Evolutionary conservation across 2,113 vertebrate genomes (phyloP), one percentile per base, ranked within the genome.

Genomic region (Uria lomvia): DNA sequence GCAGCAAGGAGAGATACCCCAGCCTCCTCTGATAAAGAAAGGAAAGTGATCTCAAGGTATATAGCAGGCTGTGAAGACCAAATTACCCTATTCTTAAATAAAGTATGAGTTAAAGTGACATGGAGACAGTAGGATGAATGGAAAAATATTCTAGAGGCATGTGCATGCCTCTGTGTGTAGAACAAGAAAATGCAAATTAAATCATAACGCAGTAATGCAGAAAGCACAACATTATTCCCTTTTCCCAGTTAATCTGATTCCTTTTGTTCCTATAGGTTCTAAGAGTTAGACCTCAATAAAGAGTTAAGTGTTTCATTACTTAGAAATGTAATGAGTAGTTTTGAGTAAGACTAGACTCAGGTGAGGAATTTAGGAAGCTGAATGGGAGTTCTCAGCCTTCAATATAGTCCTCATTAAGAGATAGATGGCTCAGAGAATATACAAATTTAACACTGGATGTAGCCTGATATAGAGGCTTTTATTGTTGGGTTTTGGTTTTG

Each of bases 1-100:
- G n/a, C 7, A 30, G 18, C 27, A 76, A 72, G 23, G 38, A 80
- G 22, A 71, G 27, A 27, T 20, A 14, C 5, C 23, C 53, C 34
- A 49, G 15, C 8, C 27, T 23, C 5, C 47, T 79, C 23, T 58
- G 10, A 42, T 27, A 43, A 3, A 67, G n/a, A 68, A 72, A 56
- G 22, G 9, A 52, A 50, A 52, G 7, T 47, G 47, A 29, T 79
- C n/a, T 75, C 56, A 52, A 13, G 22, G 11, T 38, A 58, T 71
- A 23, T 13, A 49, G 8, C 1, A 0, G 1, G 12, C 24, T 72
- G 20, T 56, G 47, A 71, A 58, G 21, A 53, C 5, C 15, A 53
- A 30, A 75, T 49, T n/a, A 66, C 29, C 21, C 56, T 38, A n/a
- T 40, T 70, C n/a, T 36, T 66, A 74, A 93, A 70, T 36, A 27